Evolutionary conservation across 2,797 vertebrate species (phyloP).

Genomic region (Anableps anableps): DNA sequence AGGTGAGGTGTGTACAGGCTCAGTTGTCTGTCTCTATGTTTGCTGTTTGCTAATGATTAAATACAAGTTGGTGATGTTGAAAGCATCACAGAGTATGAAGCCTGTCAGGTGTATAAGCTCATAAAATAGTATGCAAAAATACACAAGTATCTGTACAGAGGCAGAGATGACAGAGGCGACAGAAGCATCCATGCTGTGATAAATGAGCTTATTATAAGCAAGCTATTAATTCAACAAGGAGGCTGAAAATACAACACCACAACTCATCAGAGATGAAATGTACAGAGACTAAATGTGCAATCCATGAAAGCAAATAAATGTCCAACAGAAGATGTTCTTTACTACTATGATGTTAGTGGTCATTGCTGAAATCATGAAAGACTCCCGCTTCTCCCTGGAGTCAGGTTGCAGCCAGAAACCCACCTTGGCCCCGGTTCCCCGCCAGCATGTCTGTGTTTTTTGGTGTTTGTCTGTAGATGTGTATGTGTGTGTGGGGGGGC

Average conservation of each 20-base stretch:
- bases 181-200: conserved; percentile 24
- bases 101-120: conserved; percentile 1
- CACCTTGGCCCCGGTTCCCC: conserved; percentile 65
- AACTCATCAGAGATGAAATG: conserved; percentile 27
- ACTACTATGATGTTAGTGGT: conserved; percentile 3
- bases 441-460: conserved; percentile 63
- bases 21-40: conserved; percentile 28
- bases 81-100: conserved; percentile 36
- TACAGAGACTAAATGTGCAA: conserved; percentile 28
- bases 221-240: conserved; percentile 35
- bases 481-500: conserved; percentile 18
- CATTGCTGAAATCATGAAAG: conserved; percentile 19
- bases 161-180: conserved; percentile 10
- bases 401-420: conserved; percentile 62
- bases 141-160: conserved; percentile 15
- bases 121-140: conserved; percentile 21
- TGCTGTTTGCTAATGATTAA: conserved; percentile 47
- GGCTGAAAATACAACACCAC: conserved; percentile 37
- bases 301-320: conserved; percentile 36
- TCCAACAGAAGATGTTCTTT: conserved; percentile 25
- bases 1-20: conserved; percentile 38
- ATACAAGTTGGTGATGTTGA: conserved; percentile 56
- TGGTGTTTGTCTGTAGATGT: conserved; percentile 43
- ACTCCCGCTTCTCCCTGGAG: conserved; percentile 37
- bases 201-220: conserved; percentile 24